A percentile compares a stretch with the other conserved stretches of the same genome.
phyloP scores from a whole-genome alignment of 2,888 invertebrate species.

The Epicampocera succincta region DNA sequence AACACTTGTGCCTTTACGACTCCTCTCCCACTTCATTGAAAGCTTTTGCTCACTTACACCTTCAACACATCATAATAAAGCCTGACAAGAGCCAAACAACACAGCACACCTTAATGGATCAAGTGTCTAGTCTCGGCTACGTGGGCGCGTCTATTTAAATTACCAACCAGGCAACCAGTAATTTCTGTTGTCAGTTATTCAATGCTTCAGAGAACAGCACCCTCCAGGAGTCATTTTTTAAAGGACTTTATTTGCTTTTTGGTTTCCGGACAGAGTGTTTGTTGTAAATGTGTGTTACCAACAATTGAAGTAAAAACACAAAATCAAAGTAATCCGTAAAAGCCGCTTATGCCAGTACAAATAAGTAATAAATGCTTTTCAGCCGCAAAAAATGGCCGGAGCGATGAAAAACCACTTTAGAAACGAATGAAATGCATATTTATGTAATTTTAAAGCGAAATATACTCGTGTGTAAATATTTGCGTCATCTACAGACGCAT shows the following conservation, averaged over 20 bases:
- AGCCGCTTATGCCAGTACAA: slow-evolving; percentile 31
- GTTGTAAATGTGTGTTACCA: neutral
- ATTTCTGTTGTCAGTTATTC: neutral
- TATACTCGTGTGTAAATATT: no score
- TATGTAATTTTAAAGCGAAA: no score
- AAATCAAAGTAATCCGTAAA: slow-evolving; percentile 35
- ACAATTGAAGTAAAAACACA: no score
- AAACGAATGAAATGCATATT: no score
- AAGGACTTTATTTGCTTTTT: slow-evolving; percentile 17
- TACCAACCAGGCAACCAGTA: neutral
- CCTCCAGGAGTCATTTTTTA: neutral
- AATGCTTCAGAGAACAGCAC: slow-evolving; percentile 15
- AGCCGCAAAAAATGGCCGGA: no score
- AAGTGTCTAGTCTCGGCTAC: neutral
- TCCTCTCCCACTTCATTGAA: neutral
- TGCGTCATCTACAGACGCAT: no score
- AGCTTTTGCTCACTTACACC: slow-evolving; percentile 24
- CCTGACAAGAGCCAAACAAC: neutral
- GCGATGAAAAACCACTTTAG: no score
- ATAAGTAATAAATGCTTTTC: slow-evolving; percentile 14
- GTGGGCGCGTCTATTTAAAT: neutral
- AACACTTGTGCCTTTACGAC: neutral
- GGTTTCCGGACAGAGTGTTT: neutral
- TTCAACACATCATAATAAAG: slow-evolving; percentile 37
- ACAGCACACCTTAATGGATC: slow-evolving; percentile 30